phyloP scores from a whole-genome alignment of 2,797 vertebrate species.

The Gouania willdenowi region DNA sequence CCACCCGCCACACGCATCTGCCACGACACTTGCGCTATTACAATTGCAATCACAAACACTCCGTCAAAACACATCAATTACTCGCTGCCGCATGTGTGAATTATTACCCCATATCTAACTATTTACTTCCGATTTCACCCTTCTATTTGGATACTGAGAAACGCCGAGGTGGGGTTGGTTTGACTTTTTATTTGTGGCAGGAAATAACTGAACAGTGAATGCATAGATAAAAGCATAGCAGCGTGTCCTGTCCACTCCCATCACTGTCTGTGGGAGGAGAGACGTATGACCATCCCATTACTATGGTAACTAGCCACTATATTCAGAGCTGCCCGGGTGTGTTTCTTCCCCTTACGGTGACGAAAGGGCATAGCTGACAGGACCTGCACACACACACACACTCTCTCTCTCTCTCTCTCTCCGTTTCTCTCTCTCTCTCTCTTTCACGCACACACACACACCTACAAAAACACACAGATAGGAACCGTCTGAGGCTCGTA shows the following conservation, averaged over 20 bases:
- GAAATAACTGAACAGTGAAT: constrained; percentile 66
- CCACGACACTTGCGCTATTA: constrained; percentile 40
- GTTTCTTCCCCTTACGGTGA: constrained; percentile 66
- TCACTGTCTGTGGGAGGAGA: constrained; percentile 64
- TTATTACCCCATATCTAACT: constrained; percentile 57
- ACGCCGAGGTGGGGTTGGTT: constrained; percentile 36
- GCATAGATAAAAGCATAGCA: constrained; percentile 70
- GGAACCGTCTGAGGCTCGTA: constrained; percentile 29
- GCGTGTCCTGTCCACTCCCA: constrained; percentile 71
- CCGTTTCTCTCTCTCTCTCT: too few species aligned
- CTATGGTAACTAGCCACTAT: constrained; percentile 80
- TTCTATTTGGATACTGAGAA: constrained; percentile 41
- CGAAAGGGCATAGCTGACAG: constrained; percentile 73
- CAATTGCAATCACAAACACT: constrained; percentile 58
- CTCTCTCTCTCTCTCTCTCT: too few species aligned
- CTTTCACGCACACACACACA: constrained; percentile 11
- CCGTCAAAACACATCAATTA: constrained; percentile 68
- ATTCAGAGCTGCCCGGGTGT: constrained; percentile 70
- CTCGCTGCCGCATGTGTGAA: constrained; percentile 54
- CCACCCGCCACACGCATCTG: constrained; percentile 42
- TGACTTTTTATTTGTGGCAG: constrained; percentile 56
- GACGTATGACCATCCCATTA: constrained; percentile 74
- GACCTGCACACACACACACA: constrained; percentile 31
- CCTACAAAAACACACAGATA: constrained; percentile 20
- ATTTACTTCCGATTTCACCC: constrained; percentile 54